A percentile compares a stretch with the other conserved stretches of the same genome.
phyloP scores from a whole-genome alignment of 2,797 vertebrate genomes.

The Poeciliopsis presidionis region DNA sequence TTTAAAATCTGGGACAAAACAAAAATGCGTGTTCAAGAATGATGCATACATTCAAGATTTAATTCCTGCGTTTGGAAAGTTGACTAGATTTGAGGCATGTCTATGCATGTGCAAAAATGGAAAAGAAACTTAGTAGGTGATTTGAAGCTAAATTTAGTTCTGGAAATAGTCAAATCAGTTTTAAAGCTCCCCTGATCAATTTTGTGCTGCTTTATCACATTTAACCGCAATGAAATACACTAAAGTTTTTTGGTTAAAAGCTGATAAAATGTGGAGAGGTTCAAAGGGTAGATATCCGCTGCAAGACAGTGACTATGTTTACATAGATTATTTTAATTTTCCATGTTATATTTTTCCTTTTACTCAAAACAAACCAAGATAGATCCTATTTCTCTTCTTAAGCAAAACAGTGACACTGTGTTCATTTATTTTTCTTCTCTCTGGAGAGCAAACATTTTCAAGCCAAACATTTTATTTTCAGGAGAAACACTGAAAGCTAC shows the following conservation, averaged over 20 bases:
- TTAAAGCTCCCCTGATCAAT: neutral
- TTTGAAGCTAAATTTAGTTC: neutral
- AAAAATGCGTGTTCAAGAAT: neutral
- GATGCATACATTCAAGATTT: neutral
- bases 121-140: neutral
- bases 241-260: neutral
- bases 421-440: conserved; percentile 14
- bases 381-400: neutral
- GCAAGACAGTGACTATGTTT: neutral
- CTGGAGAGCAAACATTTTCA: neutral
- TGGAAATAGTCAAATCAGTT: neutral
- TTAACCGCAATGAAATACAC: neutral
- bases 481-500: neutral
- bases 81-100: neutral
- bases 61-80: neutral
- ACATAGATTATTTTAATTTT: neutral
- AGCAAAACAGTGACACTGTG: neutral
- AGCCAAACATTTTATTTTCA: neutral
- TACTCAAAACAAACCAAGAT: neutral
- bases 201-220: neutral
- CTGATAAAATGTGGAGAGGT: neutral
- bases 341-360: neutral
- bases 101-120: neutral
- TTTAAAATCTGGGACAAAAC: neutral
- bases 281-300: neutral